These are phyloP conservation scores for Triplophysa yarkandensis DNA, from an alignment of 2,797 vertebrate species.

Conservation along the genomic window DNA sequence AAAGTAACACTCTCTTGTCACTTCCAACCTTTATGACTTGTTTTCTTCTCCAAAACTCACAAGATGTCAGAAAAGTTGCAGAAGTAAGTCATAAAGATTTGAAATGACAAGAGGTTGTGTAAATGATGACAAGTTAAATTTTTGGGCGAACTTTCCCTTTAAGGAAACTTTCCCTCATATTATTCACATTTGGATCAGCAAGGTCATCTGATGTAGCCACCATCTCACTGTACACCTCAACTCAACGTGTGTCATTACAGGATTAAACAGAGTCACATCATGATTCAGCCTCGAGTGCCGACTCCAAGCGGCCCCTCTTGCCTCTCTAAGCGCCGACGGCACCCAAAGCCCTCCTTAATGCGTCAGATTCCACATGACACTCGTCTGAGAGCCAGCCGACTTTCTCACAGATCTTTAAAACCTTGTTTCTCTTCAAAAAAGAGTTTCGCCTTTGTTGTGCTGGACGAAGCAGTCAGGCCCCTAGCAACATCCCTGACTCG, in stretches of 20 bases:
- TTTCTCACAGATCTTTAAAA: conserved; percentile 78
- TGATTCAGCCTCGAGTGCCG: conserved; percentile 3
- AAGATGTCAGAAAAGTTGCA: no score
- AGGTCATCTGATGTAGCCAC: background rate
- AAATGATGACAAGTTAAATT: no score
- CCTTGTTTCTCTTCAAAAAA: conserved; percentile 74
- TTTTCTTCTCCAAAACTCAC: no score
- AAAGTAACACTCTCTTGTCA: no score
- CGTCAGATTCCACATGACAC: conserved; percentile 71
- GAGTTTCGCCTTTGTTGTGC: conserved; percentile 72
- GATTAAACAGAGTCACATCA: conserved; percentile 32
- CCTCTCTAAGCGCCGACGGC: conserved; percentile 26
- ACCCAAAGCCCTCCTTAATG: conserved; percentile 45
- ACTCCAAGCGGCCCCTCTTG: conserved; percentile 17
- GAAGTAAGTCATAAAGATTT: no score
- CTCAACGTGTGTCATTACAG: conserved; percentile 20
- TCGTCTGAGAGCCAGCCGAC: conserved; percentile 65
- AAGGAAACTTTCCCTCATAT: no score
- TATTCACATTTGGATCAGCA: no score
- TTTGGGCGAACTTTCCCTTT: no score
- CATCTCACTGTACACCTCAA: conserved; percentile 13
- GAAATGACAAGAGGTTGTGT: no score
- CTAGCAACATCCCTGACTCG: conserved; percentile 80
- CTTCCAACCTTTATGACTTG: no score
- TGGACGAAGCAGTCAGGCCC: conserved; percentile 70